phyloP scores from a whole-genome alignment of 2,113 vertebrate genomes.

The Eublepharis macularius region DNA sequence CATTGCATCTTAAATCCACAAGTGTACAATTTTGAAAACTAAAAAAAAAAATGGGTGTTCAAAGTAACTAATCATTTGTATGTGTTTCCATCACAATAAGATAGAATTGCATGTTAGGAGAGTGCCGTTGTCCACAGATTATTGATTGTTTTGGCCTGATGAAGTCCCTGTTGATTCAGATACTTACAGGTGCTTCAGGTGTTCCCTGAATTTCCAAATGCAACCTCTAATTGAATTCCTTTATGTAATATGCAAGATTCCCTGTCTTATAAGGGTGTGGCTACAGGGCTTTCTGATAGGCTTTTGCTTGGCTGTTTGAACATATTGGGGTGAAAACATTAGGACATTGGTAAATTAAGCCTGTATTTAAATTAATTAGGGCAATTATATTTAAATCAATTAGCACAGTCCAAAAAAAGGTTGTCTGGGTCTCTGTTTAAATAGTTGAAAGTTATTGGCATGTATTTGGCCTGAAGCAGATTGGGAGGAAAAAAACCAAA shows the following conservation, averaged over 20 bases:
- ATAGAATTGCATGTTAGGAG: too few relatives aligned
- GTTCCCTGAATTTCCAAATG: rapidly evolving
- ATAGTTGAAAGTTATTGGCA: constrained; percentile 38
- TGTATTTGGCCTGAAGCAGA: constrained; percentile 48
- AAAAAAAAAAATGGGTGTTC: too few relatives aligned
- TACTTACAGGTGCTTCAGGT: rapidly evolving
- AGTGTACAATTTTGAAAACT: not conserved
- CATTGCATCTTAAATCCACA: not conserved
- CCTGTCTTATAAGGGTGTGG: not conserved
- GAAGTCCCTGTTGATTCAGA: rapidly evolving
- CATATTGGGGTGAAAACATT: not conserved
- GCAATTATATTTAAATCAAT: too few relatives aligned
- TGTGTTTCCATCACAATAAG: too few relatives aligned
- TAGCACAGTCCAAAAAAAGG: not conserved
- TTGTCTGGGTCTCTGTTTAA: not conserved
- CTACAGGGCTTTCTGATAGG: not conserved
- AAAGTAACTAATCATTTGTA: too few relatives aligned
- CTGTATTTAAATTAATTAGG: constrained; percentile 15
- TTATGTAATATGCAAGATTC: too few relatives aligned
- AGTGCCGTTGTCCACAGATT: not conserved
- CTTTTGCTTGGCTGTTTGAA: not conserved
- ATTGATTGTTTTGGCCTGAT: not conserved
- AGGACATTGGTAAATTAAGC: constrained; percentile 7
- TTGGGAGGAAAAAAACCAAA: not conserved
- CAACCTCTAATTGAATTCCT: rapidly evolving